Base-by-base conservation (phyloP, 1,140 invertebrate species). In the Elysia chlorotica region DNA sequence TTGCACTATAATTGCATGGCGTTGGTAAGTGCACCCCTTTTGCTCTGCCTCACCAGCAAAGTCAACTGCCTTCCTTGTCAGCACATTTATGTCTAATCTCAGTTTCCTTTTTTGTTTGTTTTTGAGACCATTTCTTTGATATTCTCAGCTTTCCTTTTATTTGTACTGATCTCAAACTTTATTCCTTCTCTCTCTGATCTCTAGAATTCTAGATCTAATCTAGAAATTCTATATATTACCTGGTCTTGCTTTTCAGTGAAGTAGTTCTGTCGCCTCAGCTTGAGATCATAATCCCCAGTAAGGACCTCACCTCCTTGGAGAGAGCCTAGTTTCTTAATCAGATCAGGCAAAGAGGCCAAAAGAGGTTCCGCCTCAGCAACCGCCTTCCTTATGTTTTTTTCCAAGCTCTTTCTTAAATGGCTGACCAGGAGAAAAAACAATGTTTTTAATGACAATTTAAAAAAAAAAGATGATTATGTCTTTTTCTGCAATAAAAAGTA, bases 281-380 rank as follows among this genome's bases (percentile, higher is more conserved):
- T 87, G 1, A 87, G 69, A 56, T 83, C 76, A 61, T 85, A 87
- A 73, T 87, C 81, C 5, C 85, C 85, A 1, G 83, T 82, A 1
- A 87, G 77, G 14, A 87, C 78, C 30, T 72, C 65, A 10, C 79
- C 76, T 1, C 80, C 81, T 56, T 85, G 82, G 14, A 81, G 72
- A 14, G 56, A 48, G 31, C 80, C 79, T 67, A 81, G 81, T 53
- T 85, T 79, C 31, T 74, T 73, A 41, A 87, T 78, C 37, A 85
- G 76, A 6, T 35, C 61, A 19, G 81, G 80, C 21, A 86, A 37
- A 1, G 57, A 48, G 83, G 80, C 54, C 54, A 67, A 19, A 81
- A 76, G 4, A 54, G 56, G 38, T 79, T 74, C 19, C n/a, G 68
- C 10, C 37, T 37, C 48, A 80, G 59, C 31, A 83, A 79, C 63